Conservation (phyloP, 37 sponge, comb jelly and placozoan species). For the Amphimedon queenslandica region DNA sequence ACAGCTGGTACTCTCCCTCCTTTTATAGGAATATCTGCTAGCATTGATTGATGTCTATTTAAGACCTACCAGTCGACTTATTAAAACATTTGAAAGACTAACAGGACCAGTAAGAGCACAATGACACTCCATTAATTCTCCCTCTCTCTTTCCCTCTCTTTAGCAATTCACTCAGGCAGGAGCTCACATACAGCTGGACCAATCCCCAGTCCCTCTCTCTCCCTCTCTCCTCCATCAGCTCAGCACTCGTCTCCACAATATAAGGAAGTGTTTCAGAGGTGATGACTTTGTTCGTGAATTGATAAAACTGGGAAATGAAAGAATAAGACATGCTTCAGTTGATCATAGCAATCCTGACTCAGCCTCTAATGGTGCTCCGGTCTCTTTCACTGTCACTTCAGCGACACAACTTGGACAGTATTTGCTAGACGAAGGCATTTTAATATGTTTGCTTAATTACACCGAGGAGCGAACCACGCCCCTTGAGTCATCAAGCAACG, state of each 20-base stretch:
- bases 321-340: not conserved
- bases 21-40: constrained; percentile 51
- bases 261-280: constrained; percentile 67
- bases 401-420: constrained; percentile 36
- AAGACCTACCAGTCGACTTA: constrained; percentile 52
- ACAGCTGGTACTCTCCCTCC: not conserved
- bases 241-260: constrained; percentile 30
- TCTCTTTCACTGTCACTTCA: constrained; percentile 22
- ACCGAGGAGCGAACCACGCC: not conserved
- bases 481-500: not conserved
- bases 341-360: not conserved
- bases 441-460: constrained; percentile 5
- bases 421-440: constrained; percentile 32
- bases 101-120: constrained; percentile 48
- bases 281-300: constrained; percentile 50
- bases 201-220: constrained; percentile 23
- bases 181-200: constrained; percentile 23
- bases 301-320: constrained; percentile 20
- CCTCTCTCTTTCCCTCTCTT: not conserved
- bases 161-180: not conserved
- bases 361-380: constrained; percentile 6
- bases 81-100: constrained; percentile 35
- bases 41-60: constrained; percentile 56
- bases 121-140: too few species aligned
- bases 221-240: constrained; percentile 21